phyloP scores from a whole-genome alignment of 2,113 vertebrate genomes.

The Origma solitaria region DNA sequence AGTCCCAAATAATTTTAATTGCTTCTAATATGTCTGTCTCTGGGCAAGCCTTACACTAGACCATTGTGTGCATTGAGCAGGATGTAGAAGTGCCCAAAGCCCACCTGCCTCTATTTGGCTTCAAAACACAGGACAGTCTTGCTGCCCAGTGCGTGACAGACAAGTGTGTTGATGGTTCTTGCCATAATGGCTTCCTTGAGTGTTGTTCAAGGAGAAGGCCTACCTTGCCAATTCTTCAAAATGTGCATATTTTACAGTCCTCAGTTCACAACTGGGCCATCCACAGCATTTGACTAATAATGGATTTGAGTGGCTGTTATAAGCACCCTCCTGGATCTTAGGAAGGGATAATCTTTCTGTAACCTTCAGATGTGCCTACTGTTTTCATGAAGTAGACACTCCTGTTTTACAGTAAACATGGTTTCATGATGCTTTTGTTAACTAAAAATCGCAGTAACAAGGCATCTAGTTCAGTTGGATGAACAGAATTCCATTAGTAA shows the following conservation, averaged over 20 bases:
- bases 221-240: neutral
- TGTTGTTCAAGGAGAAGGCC: neutral
- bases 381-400: neutral
- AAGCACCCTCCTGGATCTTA: neutral
- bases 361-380: neutral
- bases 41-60: neutral
- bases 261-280: neutral
- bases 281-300: neutral
- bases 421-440: neutral
- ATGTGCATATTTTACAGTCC: neutral
- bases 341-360: neutral
- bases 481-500: neutral
- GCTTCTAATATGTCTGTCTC: neutral
- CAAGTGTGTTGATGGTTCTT: fast-evolving
- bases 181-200: neutral
- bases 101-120: fast-evolving
- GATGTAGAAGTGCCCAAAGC: neutral
- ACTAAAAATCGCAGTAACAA: neutral
- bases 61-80: neutral
- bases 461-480: neutral
- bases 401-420: neutral
- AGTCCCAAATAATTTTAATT: neutral
- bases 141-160: fast-evolving
- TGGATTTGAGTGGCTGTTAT: neutral
- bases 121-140: neutral